Evolutionary conservation across 2,113 vertebrate genomes (phyloP).

Genomic region (Cavia aperea): DNA sequence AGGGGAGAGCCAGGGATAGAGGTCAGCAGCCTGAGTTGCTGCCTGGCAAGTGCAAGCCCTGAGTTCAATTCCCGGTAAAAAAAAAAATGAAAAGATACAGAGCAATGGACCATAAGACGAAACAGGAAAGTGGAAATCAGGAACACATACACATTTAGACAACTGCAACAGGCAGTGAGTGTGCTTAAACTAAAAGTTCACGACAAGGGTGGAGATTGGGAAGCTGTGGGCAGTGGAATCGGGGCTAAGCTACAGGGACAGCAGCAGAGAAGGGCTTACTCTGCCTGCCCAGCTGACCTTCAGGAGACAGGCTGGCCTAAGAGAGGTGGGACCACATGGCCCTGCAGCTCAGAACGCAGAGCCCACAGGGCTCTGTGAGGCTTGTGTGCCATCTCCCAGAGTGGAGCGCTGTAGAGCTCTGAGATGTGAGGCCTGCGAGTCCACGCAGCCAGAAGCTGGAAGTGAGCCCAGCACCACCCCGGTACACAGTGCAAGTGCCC

Average conservation of each 20-base stretch:
- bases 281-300: background rate
- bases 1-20: background rate
- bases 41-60: no score
- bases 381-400: background rate
- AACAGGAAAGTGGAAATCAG: background rate
- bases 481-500: background rate
- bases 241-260: background rate
- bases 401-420: no score
- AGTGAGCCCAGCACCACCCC: background rate
- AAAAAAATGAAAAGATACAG: background rate
- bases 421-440: background rate
- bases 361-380: no score
- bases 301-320: accelerated
- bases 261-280: accelerated
- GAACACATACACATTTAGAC: accelerated
- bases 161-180: accelerated
- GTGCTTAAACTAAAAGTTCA: accelerated
- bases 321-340: accelerated
- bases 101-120: background rate
- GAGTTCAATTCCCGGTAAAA: no score
- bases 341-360: background rate
- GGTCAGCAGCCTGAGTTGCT: no score
- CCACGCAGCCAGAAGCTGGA: background rate
- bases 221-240: background rate
- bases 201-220: accelerated